Conservation (phyloP, 2,797 vertebrate genomes). For the Chiloscyllium punctatum region DNA sequence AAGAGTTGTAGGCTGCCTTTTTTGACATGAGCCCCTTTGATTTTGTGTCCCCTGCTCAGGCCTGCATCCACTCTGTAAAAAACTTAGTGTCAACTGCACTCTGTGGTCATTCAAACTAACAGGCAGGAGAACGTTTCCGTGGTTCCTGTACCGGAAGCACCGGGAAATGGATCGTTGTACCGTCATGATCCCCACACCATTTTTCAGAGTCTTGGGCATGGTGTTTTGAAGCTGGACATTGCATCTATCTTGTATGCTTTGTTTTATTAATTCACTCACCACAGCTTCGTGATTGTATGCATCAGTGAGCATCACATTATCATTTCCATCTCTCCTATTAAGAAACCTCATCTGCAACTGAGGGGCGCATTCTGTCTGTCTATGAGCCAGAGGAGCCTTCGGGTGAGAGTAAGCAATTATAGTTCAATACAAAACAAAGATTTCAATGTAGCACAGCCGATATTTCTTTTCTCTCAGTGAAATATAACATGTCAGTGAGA, state of each 20-base stretch:
- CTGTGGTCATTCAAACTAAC: no score
- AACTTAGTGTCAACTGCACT: no score
- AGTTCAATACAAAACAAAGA: not conserved
- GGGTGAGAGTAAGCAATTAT: not conserved
- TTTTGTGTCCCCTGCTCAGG: no score
- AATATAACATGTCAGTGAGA: not conserved
- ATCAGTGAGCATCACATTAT: not conserved
- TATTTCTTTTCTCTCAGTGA: not conserved
- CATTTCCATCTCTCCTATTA: not conserved
- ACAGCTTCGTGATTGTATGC: not conserved
- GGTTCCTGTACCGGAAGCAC: no score
- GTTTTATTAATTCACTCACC: not conserved
- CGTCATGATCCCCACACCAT: no score
- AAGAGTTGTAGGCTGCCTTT: no score
- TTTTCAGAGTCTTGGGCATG: not conserved
- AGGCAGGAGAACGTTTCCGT: no score
- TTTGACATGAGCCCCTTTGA: no score
- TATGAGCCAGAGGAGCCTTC: not conserved
- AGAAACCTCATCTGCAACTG: not conserved
- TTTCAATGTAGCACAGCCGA: not conserved
- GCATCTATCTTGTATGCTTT: not conserved
- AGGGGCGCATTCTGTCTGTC: not conserved
- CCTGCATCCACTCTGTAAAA: no score
- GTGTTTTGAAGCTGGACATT: not conserved
- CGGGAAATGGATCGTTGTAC: no score